These are phyloP conservation scores for Todus mexicanus DNA, from an alignment of 2,797 vertebrate species.

Conservation along the genomic window DNA sequence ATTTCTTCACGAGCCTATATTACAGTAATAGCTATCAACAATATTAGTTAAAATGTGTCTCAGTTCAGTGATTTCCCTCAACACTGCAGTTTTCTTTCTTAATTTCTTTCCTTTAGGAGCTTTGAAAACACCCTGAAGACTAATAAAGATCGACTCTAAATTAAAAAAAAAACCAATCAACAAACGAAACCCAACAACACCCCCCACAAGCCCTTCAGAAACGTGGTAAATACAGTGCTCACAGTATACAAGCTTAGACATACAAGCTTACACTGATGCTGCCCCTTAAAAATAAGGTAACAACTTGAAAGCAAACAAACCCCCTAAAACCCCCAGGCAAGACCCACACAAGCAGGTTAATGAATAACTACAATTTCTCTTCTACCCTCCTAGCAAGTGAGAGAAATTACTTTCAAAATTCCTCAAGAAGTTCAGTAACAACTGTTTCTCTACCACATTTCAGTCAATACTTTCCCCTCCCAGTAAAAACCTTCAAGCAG, in stretches of 20 bases:
- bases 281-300: neutral
- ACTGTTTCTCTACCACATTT: neutral
- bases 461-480: neutral
- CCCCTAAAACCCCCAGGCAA: neutral
- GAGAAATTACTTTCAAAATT: neutral
- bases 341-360: neutral
- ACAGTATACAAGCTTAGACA: neutral
- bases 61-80: neutral
- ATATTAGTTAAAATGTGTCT: slow-evolving; percentile 11
- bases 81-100: neutral
- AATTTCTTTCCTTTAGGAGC: neutral
- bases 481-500: neutral
- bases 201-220: neutral
- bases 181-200: neutral
- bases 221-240: neutral
- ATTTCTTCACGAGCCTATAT: neutral
- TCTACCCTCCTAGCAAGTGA: neutral
- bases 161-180: neutral
- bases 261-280: neutral
- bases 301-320: neutral
- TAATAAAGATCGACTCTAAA: neutral
- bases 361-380: neutral
- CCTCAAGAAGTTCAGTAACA: neutral
- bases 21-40: slow-evolving; percentile 3
- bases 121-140: slow-evolving; percentile 12